phyloP scores from a whole-genome alignment of 2,113 vertebrate species.

The Podilymbus podiceps region DNA sequence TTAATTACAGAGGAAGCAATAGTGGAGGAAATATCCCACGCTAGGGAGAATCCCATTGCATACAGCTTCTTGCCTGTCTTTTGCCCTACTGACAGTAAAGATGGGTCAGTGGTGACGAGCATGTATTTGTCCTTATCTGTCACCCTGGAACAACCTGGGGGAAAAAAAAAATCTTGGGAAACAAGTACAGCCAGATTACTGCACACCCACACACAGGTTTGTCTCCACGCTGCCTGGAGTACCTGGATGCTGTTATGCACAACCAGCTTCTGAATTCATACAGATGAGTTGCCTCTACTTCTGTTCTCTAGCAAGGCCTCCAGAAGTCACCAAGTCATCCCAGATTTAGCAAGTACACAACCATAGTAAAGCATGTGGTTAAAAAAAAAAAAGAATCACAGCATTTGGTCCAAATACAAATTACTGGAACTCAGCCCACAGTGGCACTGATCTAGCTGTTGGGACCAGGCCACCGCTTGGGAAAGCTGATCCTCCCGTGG shows the following conservation, averaged over 20 bases:
- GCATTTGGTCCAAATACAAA: background rate
- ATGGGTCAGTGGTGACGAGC: background rate
- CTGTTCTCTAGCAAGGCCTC: fast-evolving
- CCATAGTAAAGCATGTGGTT: background rate
- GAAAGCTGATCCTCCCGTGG: background rate
- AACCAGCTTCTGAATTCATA: background rate
- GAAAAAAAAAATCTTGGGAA: background rate
- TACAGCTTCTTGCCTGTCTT: background rate
- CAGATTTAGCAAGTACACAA: background rate
- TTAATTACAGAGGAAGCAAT: background rate
- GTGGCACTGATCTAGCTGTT: fast-evolving
- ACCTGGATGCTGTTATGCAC: background rate
- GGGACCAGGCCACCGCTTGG: fast-evolving
- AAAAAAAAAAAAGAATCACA: background rate
- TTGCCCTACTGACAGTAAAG: background rate
- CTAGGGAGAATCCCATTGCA: background rate
- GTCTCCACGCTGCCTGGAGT: background rate
- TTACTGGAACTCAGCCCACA: background rate
- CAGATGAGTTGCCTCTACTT: background rate
- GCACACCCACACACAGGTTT: background rate
- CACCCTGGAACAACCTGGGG: background rate
- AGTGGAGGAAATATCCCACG: background rate
- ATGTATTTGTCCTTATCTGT: background rate
- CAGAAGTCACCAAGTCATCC: background rate
- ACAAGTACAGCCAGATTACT: background rate